Conservation (phyloP, 2,797 vertebrate species). For the Propithecus deckenii region DNA sequence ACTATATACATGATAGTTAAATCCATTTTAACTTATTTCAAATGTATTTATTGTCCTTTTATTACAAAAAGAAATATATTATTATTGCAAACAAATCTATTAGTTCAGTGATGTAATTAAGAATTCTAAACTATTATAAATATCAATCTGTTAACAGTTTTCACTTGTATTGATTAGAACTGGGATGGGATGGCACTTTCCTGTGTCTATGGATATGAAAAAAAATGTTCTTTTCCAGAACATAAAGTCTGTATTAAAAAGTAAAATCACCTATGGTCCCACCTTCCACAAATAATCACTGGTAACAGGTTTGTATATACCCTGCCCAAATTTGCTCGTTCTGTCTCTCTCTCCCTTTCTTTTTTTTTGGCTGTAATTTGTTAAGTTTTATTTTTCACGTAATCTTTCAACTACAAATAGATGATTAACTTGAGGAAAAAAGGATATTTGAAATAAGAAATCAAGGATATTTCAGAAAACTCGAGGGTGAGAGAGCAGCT, state of each 20-base stretch:
- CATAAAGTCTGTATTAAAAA: background rate
- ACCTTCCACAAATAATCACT: background rate
- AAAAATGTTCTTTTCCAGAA: background rate
- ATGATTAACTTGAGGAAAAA: background rate
- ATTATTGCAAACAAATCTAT: background rate
- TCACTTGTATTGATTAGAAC: background rate
- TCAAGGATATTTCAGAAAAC: background rate
- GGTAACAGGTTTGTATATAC: background rate
- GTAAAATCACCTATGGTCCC: background rate
- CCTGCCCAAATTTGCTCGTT: background rate
- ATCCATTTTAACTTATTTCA: conserved; percentile 28
- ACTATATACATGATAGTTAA: background rate
- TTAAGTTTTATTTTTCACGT: background rate
- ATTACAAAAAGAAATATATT: background rate
- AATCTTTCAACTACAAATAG: background rate
- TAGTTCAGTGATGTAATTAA: background rate
- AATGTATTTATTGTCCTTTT: background rate
- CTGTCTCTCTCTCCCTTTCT: background rate
- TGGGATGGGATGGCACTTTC: background rate
- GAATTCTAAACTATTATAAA: background rate
- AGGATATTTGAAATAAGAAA: background rate
- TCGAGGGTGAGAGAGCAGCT: background rate
- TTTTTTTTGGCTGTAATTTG: background rate
- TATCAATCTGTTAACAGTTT: background rate
- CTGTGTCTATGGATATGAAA: background rate